These are phyloP conservation scores for Caenorhabditis japonica DNA, from an alignment of 2,888 invertebrate genomes.

Conservation along the genomic window DNA sequence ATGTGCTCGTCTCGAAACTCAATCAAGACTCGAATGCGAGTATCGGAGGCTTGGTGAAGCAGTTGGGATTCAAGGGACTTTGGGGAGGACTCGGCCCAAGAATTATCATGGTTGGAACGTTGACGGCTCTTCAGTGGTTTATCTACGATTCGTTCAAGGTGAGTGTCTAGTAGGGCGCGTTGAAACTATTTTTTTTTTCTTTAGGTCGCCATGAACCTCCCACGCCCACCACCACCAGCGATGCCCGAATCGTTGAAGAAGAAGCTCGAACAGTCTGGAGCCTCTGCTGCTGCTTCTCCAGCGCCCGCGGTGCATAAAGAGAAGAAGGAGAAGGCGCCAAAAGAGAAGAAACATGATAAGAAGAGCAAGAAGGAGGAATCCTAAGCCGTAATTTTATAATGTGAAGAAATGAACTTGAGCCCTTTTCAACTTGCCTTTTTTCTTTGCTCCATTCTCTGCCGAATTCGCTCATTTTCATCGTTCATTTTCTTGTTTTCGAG, in stretches of 20 bases:
- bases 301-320: background rate
- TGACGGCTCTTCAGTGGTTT: slow-evolving; percentile 92
- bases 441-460: slow-evolving; percentile 16
- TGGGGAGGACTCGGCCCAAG: slow-evolving; percentile 85
- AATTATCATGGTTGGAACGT: slow-evolving; percentile 92
- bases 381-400: background rate
- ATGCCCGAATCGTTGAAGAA: slow-evolving; percentile 92
- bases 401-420: background rate
- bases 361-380: slow-evolving; percentile 5
- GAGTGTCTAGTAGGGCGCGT: background rate
- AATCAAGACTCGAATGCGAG: slow-evolving; percentile 89
- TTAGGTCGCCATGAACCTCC: slow-evolving; percentile 82
- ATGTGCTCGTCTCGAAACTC: slow-evolving; percentile 94
- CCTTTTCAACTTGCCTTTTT: background rate
- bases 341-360: slow-evolving; percentile 1
- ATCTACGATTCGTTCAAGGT: slow-evolving; percentile 89
- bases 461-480: slow-evolving; percentile 28
- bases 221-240: slow-evolving; percentile 93
- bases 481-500: slow-evolving; percentile 24
- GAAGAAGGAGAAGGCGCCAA: slow-evolving; percentile 20
- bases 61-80: slow-evolving; percentile 82
- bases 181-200: background rate
- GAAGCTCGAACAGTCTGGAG: slow-evolving; percentile 80
- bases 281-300: slow-evolving; percentile 17
- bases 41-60: slow-evolving; percentile 84